Evolutionary conservation across 2,888 invertebrate species (phyloP), one percentile per base, ranked within the genome.

Genomic region (Aphodius granarius): DNA sequence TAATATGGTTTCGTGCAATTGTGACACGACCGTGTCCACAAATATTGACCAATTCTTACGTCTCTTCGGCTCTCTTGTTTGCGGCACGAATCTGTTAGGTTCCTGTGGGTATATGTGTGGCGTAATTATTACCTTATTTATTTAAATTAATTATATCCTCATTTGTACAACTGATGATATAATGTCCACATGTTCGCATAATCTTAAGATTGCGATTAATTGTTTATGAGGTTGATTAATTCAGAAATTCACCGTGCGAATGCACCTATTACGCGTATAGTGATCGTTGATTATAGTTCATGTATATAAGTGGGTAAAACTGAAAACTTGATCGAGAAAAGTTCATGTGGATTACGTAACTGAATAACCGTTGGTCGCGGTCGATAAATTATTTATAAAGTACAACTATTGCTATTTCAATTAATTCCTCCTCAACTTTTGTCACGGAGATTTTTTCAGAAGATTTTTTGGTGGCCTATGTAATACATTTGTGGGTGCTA

Each of bases 1-100:
- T 83, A 84, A 84, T 83, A 72, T 72, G 19, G 43, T 43, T 43
- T 43, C 43, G 43, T 43, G 43, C 43, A 43, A 43, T 43, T 43
- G 43, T 43, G 43, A 43, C 43, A 43, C 43, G 43, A 43, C 43
- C 43, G 43, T 43, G 43, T 43, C 43, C 43, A 43, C 43, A 43
- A 43, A 43, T 43, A 43, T 43, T 43, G 43, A 43, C 43, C 43
- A 43, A 43, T 43, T 43, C 43, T 43, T 43, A 43, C 43, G 43
- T 43, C 43, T 43, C 43, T 43, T 43, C 13, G 43, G 13, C 43
- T 43, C 2, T 43, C 9, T 43, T 43, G 43, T 43, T 43, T 6
- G 43, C 43, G 43, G 43, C 43, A 43, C 43, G 43, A 43, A 43
- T 43, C 43, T 43, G 43, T 43, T 43, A 43, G 43, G 43, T 43